A percentile compares a stretch with the other conserved stretches of the same genome.
These are phyloP conservation scores for Philonicus albiceps DNA, from an alignment of 2,888 invertebrate species.

Conservation along the genomic window DNA sequence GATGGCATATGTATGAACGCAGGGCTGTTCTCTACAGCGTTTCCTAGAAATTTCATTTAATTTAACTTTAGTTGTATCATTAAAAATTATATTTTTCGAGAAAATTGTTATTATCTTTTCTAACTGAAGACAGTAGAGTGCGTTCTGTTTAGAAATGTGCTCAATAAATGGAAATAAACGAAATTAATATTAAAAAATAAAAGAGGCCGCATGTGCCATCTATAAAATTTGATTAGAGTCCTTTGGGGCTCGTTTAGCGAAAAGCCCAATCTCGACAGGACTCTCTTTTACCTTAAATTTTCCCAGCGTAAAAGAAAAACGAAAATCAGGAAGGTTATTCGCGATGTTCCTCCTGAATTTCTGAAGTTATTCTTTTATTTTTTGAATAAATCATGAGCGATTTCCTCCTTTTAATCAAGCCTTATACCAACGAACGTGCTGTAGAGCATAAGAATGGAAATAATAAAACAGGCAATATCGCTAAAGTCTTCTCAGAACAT, in stretches of 20 bases:
- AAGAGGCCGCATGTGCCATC: not conserved
- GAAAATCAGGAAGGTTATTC: not conserved
- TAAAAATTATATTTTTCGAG: not conserved
- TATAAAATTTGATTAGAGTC: not conserved
- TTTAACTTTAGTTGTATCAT: not conserved
- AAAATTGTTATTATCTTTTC: not conserved
- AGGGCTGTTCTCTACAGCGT: not conserved
- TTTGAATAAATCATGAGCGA: not conserved
- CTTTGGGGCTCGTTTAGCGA: not conserved
- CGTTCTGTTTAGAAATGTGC: not conserved
- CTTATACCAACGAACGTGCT: not conserved
- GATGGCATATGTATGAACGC: slow-evolving; percentile 11
- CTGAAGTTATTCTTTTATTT: not conserved
- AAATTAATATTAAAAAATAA: not conserved
- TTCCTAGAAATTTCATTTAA: slow-evolving; percentile 39
- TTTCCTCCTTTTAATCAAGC: not conserved
- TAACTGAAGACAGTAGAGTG: not conserved
- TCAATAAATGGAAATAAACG: not conserved
- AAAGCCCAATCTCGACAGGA: not conserved
- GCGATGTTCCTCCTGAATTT: not conserved
- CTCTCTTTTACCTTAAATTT: not conserved
- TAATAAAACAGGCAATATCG: not conserved
- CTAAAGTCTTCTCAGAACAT: not conserved
- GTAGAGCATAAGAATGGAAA: not conserved
- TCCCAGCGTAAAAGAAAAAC: not conserved